Conservation (phyloP, 2,113 vertebrate genomes). For the Phyllopteryx taeniolatus region DNA sequence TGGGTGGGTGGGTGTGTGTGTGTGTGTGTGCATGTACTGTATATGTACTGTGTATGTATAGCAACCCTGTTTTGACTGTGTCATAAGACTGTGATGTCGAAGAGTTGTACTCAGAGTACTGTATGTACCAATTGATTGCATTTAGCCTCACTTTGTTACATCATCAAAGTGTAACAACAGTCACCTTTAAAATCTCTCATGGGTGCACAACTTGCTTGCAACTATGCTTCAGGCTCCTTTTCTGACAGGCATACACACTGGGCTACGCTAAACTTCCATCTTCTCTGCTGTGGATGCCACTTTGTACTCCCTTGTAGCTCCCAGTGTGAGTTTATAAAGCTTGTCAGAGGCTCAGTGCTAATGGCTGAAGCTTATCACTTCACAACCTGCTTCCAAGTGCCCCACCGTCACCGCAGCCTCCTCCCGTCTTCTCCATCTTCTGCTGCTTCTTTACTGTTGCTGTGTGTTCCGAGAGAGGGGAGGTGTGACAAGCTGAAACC, state of each 20-base stretch:
- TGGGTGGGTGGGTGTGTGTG: no score
- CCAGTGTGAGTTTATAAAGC: constrained; percentile 11
- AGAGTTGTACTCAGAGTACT: no score
- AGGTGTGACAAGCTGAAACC: constrained; percentile 40
- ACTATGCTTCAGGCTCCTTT: neutral
- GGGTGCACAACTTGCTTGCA: neutral
- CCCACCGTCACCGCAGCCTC: neutral
- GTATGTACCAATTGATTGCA: no score
- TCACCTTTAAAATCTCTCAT: neutral
- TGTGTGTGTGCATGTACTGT: no score
- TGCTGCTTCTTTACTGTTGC: constrained; percentile 17
- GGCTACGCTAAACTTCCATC: neutral
- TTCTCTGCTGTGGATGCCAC: neutral
- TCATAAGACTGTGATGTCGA: no score
- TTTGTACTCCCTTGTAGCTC: neutral
- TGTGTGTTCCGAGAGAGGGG: constrained; percentile 26
- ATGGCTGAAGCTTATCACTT: constrained; percentile 45
- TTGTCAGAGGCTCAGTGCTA: constrained; percentile 38
- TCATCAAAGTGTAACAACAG: neutral
- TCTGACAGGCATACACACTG: neutral
- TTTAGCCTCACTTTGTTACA: neutral
- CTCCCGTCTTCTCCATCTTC: neutral
- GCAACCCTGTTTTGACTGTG: neutral
- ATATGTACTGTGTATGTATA: no score
- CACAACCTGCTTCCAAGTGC: constrained; percentile 8